Base-by-base conservation (phyloP, 2,797 vertebrate species). In the Choloepus didactylus region DNA sequence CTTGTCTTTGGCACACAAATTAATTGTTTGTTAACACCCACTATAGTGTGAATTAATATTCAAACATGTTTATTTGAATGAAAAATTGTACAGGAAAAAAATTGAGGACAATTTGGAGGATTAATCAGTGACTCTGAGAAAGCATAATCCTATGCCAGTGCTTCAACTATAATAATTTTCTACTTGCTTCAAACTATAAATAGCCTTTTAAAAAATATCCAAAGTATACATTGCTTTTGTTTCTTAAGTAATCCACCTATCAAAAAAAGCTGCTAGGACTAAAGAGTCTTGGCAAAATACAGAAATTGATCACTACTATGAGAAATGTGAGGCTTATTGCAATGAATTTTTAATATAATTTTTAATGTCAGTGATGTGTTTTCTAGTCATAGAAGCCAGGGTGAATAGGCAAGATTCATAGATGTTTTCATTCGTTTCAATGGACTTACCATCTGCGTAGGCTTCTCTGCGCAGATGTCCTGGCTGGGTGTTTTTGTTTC, bases 391-490 rank as follows among this genome's bases (percentile, higher is more conserved):
- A 0, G 76, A n/a, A 95, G 79, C 87, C 94, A 87, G 88, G 64
- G 90, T 38, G 12, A 95, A 95, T 49, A 69, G 92, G 93, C 16
- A 23, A 97, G 97, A 95, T 94, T 97, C 95, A 91, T 60, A 35
- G 97, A 96, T 0, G 81, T 93, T 97, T 67, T 94, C 94, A 87
- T 72, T 49, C 83, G 0, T 97, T 97, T 96, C 98, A 94, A 51
- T 95, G 98, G 97, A 97, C 98, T 98, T 98, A 99, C 99, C 99
- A 98, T 99, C 99, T 98, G 99, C 98, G 98, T 99, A 99, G 98
- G 98, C 98, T 81, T 99, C 99, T 98, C 99, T 99, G 96, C 99
- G 99, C 98, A 99, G 99, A 98, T 98, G 99, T 87, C 97, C 99
- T 91, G 98, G 99, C 98, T 99, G 35, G 35, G 97, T 99, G 99